phyloP scores from a whole-genome alignment of 2,888 invertebrate genomes.

The Nomada ferruginata region DNA sequence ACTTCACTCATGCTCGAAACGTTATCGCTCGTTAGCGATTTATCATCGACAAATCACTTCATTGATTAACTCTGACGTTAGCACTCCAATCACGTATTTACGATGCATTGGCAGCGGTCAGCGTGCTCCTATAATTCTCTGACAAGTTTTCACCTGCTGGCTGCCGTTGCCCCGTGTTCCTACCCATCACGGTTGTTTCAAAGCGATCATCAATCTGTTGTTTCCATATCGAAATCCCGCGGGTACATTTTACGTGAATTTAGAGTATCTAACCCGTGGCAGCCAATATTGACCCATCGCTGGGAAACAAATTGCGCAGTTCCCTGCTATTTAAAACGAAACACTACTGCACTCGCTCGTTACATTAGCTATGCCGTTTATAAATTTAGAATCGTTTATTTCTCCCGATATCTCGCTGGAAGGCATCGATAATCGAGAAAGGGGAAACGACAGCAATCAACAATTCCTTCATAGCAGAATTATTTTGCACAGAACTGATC shows the following conservation, averaged over 20 bases:
- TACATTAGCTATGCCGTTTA: too few species aligned
- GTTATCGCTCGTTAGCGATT: slow-evolving; percentile 14
- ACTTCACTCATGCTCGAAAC: not conserved
- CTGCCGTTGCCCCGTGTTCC: not conserved
- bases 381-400: too few species aligned
- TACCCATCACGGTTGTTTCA: slow-evolving; percentile 48
- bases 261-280: slow-evolving; percentile 57
- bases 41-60: slow-evolving; percentile 16
- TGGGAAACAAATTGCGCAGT: slow-evolving; percentile 21
- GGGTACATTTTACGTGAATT: slow-evolving; percentile 58
- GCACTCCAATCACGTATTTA: slow-evolving; percentile 25
- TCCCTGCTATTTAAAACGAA: slow-evolving; percentile 39
- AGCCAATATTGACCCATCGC: slow-evolving; percentile 54
- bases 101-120: not conserved
- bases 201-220: slow-evolving; percentile 57
- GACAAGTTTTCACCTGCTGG: slow-evolving; percentile 34
- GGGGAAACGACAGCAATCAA: too few species aligned
- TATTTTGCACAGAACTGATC: slow-evolving; percentile 20
- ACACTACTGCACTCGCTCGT: not conserved
- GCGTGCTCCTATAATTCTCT: slow-evolving; percentile 15
- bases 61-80: slow-evolving; percentile 30
- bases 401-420: too few species aligned
- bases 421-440: too few species aligned
- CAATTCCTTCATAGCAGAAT: not conserved
- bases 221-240: slow-evolving; percentile 61